Base-by-base conservation (phyloP, 2,113 vertebrate genomes). In the Plecturocebus donacophilus region DNA sequence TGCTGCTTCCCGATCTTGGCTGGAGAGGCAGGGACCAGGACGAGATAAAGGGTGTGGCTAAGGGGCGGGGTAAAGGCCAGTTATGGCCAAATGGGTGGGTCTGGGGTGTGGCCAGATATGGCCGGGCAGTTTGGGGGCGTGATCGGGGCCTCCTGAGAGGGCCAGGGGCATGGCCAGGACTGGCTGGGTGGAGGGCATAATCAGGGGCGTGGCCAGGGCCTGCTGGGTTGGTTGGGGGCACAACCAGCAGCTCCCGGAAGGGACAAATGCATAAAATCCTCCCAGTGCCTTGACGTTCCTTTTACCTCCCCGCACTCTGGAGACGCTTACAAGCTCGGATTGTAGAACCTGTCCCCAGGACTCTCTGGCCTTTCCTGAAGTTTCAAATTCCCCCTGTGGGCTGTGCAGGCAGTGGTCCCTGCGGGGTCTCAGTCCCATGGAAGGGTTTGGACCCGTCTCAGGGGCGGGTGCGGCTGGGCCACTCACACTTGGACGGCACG, bases 1-100 rank as follows among this genome's bases (percentile, higher is more conserved):
- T 99, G 99, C 90, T 99, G 99, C 97, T 99, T 99, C 97, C 99
- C 99, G 47, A 99, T 98, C 96, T 99, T 99, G 96, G 99, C 99
- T 99, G 98, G 21, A 77, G 96, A 0, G 56, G 75, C 4, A 20
- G 0, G 17, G 66, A 20, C 6, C 14, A 68, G 16, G 14, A 5
- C 3, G 2, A 1, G 10, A 6, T 70, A 16, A 32, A 42, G 64
- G 47, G 6, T 9, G 0, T 56, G 70, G 45, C n/a, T 27, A 64
- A 64, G 32, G 8, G 40, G 61, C 25, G 58, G 17, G 47, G 54
- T 3, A 8, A 11, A 45, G n/a, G 49, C 9, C 2, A 6, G 0
- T 64, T 30, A 27, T 14, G 83, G 75, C 64, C 3, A 5, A 8
- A 8, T 70, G 66, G 75, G 27, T 5, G 12, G 17, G 68, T 17